Evolutionary conservation across 2,888 invertebrate genomes (phyloP), one percentile per base, ranked within the genome.

Genomic region (Drosophila fulvimacula): DNA sequence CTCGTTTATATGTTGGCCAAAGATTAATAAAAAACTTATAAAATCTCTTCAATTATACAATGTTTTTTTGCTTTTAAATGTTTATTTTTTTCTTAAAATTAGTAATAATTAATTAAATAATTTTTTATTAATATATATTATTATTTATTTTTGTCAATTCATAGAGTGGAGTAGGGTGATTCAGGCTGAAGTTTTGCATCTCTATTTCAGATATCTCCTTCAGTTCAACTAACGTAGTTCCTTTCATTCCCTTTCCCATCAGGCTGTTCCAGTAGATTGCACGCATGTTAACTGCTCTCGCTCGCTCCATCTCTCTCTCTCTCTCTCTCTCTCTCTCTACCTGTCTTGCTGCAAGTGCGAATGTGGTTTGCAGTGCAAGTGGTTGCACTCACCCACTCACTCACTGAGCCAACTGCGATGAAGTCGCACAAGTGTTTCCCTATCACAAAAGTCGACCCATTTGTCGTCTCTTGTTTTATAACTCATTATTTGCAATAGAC

Each of bases 341-440:
- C n/a, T 46, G 32, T 7, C 15, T 51, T 34, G 59, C 34, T 21
- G 58, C 78, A 78, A 77, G 73, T 75, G 68, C 21, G 30, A 48
- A 30, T 68, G 68, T 39, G 68, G 68, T 39, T 46, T 67, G 36
- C 56, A 49, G 34, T 36, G 44, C 67, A 65, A 65, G 65, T 64
- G 42, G 32, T 39, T 30, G 38, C 41, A 58, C 49, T 32, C 32
- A 51, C 34, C 15, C 51, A 21, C 10, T 51, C 56, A 60, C 58
- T 41, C 73, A 30, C 19, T 39, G 36, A 19, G 52, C 49, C 34
- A 34, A 2, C 15, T 15, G 6, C 15, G 19, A 49, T 66, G 75
- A 87, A 81, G 75, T 72, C 82, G 60, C 72, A 82, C 64, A 88
- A 84, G 67, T 88, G 72, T 30, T 64, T 56, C 44, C 57, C 56